Evolutionary conservation across 2,888 invertebrate genomes (phyloP), one percentile per base, ranked within the genome.

Genomic region (Mesoligia furuncula): DNA sequence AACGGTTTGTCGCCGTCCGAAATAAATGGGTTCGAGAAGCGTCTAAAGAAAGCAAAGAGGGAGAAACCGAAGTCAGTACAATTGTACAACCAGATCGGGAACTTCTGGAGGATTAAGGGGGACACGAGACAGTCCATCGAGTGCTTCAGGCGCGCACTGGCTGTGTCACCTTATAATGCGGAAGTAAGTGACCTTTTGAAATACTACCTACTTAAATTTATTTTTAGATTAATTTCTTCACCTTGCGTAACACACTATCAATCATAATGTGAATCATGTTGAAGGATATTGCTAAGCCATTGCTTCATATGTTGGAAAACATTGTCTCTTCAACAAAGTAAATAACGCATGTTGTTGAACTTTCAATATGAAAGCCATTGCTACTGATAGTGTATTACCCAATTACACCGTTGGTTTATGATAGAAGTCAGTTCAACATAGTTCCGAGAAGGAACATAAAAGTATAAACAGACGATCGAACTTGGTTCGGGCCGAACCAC

Each of bases 101-200:
- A 99, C 94, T 99, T 98, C 94, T 99, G 98, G 98, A 97, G 99
- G 84, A 98, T 99, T 87, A 98, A 98, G 93, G 99, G 99, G 8
- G 98, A 99, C 92, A 98, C 99, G 11, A 97, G 98, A 91, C 98
- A 98, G 91, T 98, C 99, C 0, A 99, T 99, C 82, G 99, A 99
- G 94, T 99, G 99, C 93, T 99, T 99, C 95, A 97, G 99, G 82
- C 97, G 98, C 90, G 99, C 98, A 8, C 97, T 99, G 39, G 98
- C 98, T 39, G 98, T 99, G 20, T 98, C 98, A 39, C 99, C 99
- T 2, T 98, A 98, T 91, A 98, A 99, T 96, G 98, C 99, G 64
- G 99, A 99, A 94, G 98, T 97, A 88, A 93, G 93, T 93, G 27
- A 54, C 20, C 8, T 36, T 54, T 70, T 39, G 36, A 31, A 15